Percentiles rank a stretch among this genome's conserved stretches.
Evolutionary conservation across 2,888 invertebrate species (phyloP).

Genomic region (Cylindroiulus punctatus): DNA sequence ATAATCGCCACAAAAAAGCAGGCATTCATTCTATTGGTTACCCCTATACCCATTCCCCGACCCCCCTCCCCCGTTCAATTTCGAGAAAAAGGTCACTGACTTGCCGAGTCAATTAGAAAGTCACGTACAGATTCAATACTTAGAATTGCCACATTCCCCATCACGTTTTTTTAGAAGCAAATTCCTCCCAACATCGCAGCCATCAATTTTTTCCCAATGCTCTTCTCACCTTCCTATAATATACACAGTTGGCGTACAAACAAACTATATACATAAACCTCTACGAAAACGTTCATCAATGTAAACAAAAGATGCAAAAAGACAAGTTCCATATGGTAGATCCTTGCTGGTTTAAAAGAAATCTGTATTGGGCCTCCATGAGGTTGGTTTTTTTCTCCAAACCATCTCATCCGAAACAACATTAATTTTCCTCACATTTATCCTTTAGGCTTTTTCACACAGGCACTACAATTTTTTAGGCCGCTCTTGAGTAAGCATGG

Average conservation of each 20-base stretch:
- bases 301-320: conserved; percentile 34
- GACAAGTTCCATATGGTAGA: conserved; percentile 19
- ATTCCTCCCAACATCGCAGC: neutral
- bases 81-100: neutral
- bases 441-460: neutral
- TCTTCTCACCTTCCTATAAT: neutral
- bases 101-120: conserved; percentile 35
- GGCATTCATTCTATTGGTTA: conserved; percentile 27
- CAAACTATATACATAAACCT: conserved; percentile 23
- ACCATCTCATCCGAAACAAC: neutral
- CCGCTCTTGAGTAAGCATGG: too few relatives aligned
- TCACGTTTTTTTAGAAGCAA: conserved; percentile 28
- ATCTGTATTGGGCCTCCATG: conserved; percentile 11
- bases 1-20: neutral
- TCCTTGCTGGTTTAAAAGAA: conserved; percentile 8
- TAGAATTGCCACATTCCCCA: conserved; percentile 36
- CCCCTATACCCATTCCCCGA: neutral
- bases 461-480: neutral
- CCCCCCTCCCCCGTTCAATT: neutral
- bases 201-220: conserved; percentile 12
- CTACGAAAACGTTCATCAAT: conserved; percentile 17
- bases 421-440: neutral
- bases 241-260: conserved; percentile 29
- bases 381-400: neutral
- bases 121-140: conserved; percentile 37